Percentiles rank a stretch among this genome's conserved stretches.
Evolutionary conservation across 2,113 vertebrate species (phyloP).

Genomic region (Erpornis zantholeuca): DNA sequence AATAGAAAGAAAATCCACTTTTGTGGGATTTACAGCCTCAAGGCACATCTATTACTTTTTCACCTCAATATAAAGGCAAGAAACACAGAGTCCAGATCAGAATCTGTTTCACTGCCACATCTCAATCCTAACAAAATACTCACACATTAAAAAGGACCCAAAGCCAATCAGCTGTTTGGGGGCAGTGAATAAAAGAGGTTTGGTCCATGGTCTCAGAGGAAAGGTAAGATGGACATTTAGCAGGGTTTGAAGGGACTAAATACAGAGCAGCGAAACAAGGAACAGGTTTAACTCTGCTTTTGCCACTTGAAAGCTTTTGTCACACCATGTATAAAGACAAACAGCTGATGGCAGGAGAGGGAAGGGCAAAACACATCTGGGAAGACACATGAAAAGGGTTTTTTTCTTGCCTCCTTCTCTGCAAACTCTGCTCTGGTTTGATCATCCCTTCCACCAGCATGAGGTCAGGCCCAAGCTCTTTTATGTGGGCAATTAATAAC

Average conservation of each 20-base stretch:
- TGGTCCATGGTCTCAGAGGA: neutral
- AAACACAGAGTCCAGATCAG: neutral
- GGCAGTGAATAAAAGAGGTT: neutral
- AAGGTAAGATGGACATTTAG: neutral
- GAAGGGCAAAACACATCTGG: neutral
- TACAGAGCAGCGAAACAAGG: neutral
- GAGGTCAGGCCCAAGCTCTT: slow-evolving; percentile 11
- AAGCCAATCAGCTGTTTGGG: neutral
- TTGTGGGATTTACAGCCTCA: neutral
- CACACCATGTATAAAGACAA: neutral
- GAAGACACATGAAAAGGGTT: neutral
- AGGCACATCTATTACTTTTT: neutral
- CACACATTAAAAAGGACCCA: neutral
- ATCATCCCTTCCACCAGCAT: neutral
- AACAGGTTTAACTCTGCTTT: neutral
- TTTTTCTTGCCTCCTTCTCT: neutral
- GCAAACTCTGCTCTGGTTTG: neutral
- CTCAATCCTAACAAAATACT: neutral
- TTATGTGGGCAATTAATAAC: slow-evolving; percentile 21
- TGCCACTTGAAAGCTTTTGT: neutral
- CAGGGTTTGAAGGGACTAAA: neutral
- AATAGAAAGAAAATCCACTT: neutral
- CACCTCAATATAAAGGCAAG: neutral
- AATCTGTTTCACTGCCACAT: neutral
- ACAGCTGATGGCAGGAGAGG: neutral